Base-by-base conservation (phyloP, 1,140 invertebrate species). In the Papilio dardanus region DNA sequence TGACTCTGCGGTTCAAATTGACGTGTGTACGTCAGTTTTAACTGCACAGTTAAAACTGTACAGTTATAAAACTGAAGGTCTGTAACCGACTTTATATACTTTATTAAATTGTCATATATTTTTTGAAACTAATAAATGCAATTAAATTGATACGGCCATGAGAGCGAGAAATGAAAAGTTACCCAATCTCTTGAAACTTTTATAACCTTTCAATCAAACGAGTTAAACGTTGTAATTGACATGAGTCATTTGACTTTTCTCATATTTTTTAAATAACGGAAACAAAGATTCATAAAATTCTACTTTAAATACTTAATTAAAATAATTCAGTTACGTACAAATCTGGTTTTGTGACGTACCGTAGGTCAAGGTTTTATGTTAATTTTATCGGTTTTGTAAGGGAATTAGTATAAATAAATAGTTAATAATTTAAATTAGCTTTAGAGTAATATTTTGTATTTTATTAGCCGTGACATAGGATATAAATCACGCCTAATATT, bases 401-500 rank as follows among this genome's bases (percentile, higher is more conserved):
- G 21, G 21, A 58, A 58, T 58, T 58, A 58, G 54, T 58, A 58
- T 58, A 28, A 58, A 58, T 58, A 58, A 58, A 58, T 12, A 58
- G 21, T 58, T 58, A 30, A 14, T 14, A 58, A 24, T 58, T 28
- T 24, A 58, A 28, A 58, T 58, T 58, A 58, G 54, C 54, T 21
- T 58, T 58, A 58, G 12, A 24, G 54, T 28, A 2, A 58, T 28
- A 58, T 16, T 14, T 58, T 58, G 24, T 58, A 58, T 14, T 58
- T 12, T 58, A 58, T 58, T 28, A 58, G 10, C 21, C 21, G 3
- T 58, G 19, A 12, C 50, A 58, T 24, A 24, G 50, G 21, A 24
- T 28, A 30, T 58, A 30, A 58, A 30, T 58, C 24, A 58, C 54
- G 54, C 54, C 54, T 28, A 58, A 21, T 54, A 54, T 21, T 54